A percentile compares a stretch with the other conserved stretches of the same genome.
Evolutionary conservation across 2,797 vertebrate genomes (phyloP).

Genomic region (Morus bassanus): DNA sequence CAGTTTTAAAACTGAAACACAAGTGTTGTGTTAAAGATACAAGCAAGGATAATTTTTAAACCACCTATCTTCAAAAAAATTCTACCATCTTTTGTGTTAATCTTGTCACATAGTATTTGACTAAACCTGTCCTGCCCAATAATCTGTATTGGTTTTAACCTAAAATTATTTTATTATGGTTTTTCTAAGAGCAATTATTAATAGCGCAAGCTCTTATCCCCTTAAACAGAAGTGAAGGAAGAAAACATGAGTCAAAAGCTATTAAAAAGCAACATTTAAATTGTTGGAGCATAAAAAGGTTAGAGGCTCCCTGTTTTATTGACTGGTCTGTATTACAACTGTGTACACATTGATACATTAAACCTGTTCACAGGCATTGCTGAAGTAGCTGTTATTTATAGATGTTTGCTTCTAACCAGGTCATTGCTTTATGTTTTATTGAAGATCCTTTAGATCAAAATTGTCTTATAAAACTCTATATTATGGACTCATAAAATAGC

Average conservation of each 20-base stretch:
- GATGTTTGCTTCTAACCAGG: not conserved
- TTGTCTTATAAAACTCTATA: not conserved
- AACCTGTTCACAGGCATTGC: not conserved
- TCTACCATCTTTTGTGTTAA: not conserved
- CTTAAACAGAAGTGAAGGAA: not conserved
- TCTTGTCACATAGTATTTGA: not conserved
- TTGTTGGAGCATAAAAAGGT: not conserved
- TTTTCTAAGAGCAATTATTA: not conserved
- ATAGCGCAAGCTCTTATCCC: not conserved
- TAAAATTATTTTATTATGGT: not conserved
- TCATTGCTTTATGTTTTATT: not conserved
- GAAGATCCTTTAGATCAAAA: not conserved
- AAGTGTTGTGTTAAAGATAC: not conserved
- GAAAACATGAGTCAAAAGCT: not conserved
- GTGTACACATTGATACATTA: rapidly evolving
- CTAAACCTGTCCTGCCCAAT: not conserved
- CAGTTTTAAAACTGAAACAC: not conserved
- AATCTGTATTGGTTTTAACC: not conserved
- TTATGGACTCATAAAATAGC: not conserved
- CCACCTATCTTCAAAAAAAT: not conserved
- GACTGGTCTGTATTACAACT: not conserved
- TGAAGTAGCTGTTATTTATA: not conserved
- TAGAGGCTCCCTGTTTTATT: not conserved
- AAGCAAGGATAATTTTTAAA: not conserved
- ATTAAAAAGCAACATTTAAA: not conserved